A percentile compares a stretch with the other conserved stretches of the same genome.
phyloP scores from a whole-genome alignment of 2,113 vertebrate genomes.

The Anhinga anhinga region DNA sequence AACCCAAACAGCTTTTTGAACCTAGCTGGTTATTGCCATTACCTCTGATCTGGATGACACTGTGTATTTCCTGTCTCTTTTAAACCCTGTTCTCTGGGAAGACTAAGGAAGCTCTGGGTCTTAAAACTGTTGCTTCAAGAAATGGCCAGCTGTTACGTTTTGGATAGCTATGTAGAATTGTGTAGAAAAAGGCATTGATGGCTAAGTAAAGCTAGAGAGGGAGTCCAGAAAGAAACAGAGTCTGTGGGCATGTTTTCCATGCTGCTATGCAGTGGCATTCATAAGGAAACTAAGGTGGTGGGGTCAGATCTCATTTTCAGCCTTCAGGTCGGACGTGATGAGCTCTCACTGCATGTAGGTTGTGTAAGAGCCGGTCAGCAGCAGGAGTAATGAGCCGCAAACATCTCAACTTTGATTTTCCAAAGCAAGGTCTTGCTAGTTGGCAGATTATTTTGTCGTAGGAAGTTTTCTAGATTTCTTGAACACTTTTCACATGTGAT shows the following conservation, averaged over 20 bases:
- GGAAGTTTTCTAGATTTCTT: neutral
- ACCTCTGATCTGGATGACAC: neutral
- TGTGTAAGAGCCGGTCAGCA: neutral
- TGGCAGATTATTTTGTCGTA: neutral
- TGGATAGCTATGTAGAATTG: neutral
- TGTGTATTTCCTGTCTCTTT: neutral
- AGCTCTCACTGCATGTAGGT: rapidly evolving
- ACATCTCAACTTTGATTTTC: neutral
- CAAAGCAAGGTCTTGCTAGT: neutral
- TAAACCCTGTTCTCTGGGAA: neutral
- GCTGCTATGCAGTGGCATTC: neutral
- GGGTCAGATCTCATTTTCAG: neutral
- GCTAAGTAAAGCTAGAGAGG: neutral
- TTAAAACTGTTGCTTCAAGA: neutral
- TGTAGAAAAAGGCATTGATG: neutral
- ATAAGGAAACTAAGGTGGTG: neutral
- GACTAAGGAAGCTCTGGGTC: neutral
- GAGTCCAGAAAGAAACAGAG: neutral
- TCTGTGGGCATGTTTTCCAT: neutral
- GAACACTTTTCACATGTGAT: neutral
- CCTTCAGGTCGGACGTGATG: neutral
- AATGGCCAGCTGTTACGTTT: neutral
- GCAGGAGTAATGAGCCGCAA: neutral
- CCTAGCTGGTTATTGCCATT: neutral
- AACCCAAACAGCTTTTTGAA: neutral